Evolutionary conservation across 2,797 vertebrate species (phyloP).

Genomic region (Scyliorhinus canicula): DNA sequence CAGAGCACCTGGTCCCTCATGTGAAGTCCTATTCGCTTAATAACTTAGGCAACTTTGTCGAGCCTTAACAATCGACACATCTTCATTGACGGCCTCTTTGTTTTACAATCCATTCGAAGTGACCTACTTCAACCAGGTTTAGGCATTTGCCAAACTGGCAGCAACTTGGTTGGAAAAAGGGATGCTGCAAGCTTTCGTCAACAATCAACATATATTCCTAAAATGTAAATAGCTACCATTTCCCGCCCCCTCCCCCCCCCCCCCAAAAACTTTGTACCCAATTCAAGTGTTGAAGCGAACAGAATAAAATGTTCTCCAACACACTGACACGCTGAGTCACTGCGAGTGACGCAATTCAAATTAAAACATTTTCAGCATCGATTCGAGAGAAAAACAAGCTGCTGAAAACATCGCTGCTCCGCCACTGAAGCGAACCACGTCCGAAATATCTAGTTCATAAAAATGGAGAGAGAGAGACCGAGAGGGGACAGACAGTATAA

Average conservation of each 20-base stretch:
- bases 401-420: neutral
- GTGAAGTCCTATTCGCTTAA: neutral
- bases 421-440: neutral
- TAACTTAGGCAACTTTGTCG: neutral
- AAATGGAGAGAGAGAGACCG: neutral
- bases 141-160: neutral
- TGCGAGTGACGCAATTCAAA: constrained; percentile 25
- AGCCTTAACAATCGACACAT: neutral
- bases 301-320: constrained; percentile 29
- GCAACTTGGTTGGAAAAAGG: neutral
- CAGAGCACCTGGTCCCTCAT: neutral
- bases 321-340: constrained; percentile 25
- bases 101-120: neutral
- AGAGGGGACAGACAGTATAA: neutral
- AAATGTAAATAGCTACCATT: constrained; percentile 32
- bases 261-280: constrained; percentile 35
- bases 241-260: no score
- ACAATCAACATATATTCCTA: constrained; percentile 24
- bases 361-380: constrained; percentile 18
- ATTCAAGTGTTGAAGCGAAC: constrained; percentile 17
- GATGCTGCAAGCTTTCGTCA: constrained; percentile 18
- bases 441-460: neutral
- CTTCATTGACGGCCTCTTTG: neutral
- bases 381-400: neutral
- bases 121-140: neutral